Evolutionary conservation across 2,113 vertebrate genomes (phyloP).

Genomic region (Hydropotes inermis): DNA sequence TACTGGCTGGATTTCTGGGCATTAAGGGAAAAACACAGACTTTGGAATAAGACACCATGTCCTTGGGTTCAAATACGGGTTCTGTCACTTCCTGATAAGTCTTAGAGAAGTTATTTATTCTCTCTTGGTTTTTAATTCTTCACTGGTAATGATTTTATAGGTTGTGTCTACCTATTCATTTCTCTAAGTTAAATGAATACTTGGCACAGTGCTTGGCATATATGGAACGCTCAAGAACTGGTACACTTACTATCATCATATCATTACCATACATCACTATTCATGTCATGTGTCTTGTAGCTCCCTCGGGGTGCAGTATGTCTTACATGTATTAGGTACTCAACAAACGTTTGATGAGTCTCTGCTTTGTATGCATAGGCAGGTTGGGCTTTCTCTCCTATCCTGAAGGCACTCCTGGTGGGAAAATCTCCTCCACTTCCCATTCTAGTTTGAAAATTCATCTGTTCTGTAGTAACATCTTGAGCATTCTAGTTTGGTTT

Average conservation of each 20-base stretch:
- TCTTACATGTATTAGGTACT: neutral
- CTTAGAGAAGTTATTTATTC: slow-evolving; percentile 20
- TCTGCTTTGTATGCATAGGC: slow-evolving; percentile 4
- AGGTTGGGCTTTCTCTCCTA: neutral
- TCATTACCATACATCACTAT: neutral
- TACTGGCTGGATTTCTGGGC: neutral
- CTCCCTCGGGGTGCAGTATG: neutral
- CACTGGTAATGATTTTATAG: neutral
- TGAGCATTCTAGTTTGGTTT: neutral
- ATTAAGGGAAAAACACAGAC: neutral
- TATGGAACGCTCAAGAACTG: neutral
- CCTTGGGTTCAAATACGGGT: neutral
- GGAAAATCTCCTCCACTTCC: neutral
- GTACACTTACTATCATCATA: neutral
- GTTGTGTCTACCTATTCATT: neutral
- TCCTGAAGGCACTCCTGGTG: neutral
- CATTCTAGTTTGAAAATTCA: neutral
- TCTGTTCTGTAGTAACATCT: neutral
- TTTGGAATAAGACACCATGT: neutral
- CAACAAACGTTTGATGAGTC: neutral
- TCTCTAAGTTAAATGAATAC: neutral
- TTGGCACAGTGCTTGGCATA: neutral
- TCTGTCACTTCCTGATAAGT: neutral
- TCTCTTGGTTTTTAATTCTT: slow-evolving; percentile 42
- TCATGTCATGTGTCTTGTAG: neutral